Evolutionary conservation across 2,113 vertebrate genomes (phyloP), one percentile per base, ranked within the genome.

Genomic region (Rana temporaria): DNA sequence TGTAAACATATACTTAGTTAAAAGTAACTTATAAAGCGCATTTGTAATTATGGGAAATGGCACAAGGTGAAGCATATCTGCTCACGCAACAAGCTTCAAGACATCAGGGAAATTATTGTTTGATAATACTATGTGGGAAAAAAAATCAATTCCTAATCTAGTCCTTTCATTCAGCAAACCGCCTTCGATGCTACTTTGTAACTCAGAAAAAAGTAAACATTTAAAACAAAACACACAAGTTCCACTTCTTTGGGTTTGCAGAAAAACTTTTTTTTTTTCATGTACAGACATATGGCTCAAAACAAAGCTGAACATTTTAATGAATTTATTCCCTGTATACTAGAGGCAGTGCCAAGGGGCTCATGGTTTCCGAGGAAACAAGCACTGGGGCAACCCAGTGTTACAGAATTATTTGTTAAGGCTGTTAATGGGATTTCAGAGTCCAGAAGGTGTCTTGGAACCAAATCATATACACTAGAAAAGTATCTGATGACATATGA

Each of bases 361-460:
- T 57, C 62, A 76, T 83, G 72, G 72, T 83, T 83, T 76, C 72
- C 63, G 71, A 76, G 72, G 72, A 76, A 83, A 76, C 72, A 83
- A 76, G 81, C 81, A 83, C 64, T 83, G 81, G 81, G 80, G 81
- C 72, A 83, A 83, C 63, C 63, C 72, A 83, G 64, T 83, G 81
- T 83, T 83, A 76, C 71, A 83, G 72, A 83, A 75, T 83, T 83
- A 68, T 83, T 82, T 83, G 72, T 83, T 82, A 76, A 75, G 81
- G 62, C 81, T 83, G 81, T 83, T 76, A 76, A 83, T 83, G 64
- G 81, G 81, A 83, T 76, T 83, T 83, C 53, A 76, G 63, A 83
- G 81, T 83, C 81, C 71, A 83, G 81, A 82, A 81, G 81, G 81
- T 82, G 71, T 82, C 81, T 75, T 63, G 72, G 71, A 82, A 82